phyloP scores from a whole-genome alignment of 92 coral and sea anemone genomes.

The Zoanthus sociatus region DNA sequence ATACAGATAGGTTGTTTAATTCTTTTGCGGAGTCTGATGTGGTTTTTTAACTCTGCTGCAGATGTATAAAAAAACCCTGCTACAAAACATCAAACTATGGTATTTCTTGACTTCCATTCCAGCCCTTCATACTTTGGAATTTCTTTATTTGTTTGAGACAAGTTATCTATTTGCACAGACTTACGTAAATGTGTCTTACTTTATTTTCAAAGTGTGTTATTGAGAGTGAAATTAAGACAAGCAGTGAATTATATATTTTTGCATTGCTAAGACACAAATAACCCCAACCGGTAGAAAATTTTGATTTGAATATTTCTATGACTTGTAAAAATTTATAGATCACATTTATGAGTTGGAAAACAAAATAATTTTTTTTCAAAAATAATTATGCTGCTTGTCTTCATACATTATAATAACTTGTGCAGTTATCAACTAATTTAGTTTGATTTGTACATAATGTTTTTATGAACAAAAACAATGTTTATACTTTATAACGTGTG shows the following conservation, averaged over 20 bases:
- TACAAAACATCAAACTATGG: too few species aligned
- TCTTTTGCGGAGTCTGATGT: too few species aligned
- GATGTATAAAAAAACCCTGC: too few species aligned
- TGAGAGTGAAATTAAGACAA: not conserved
- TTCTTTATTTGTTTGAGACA: not conserved
- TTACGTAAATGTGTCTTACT: not conserved
- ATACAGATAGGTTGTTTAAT: too few species aligned
- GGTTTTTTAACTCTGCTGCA: too few species aligned
- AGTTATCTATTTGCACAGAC: not conserved
- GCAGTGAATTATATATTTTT: not conserved
- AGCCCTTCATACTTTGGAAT: not conserved
- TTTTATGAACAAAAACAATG: conserved; percentile 10
- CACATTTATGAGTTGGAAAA: not conserved
- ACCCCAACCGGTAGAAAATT: not conserved
- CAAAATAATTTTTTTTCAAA: not conserved
- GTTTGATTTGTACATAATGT: conserved; percentile 42
- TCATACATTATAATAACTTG: not conserved
- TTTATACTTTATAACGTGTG: conserved; percentile 25
- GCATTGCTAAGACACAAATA: not conserved
- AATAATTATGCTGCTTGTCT: not conserved
- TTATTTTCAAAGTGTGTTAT: conserved; percentile 13
- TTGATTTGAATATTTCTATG: too few species aligned
- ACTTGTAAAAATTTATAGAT: too few species aligned
- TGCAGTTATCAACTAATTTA: not conserved
- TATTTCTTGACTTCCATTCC: not conserved